These are phyloP conservation scores for Bruchidius siliquastri DNA, from an alignment of 2,888 invertebrate species.

Conservation along the genomic window DNA sequence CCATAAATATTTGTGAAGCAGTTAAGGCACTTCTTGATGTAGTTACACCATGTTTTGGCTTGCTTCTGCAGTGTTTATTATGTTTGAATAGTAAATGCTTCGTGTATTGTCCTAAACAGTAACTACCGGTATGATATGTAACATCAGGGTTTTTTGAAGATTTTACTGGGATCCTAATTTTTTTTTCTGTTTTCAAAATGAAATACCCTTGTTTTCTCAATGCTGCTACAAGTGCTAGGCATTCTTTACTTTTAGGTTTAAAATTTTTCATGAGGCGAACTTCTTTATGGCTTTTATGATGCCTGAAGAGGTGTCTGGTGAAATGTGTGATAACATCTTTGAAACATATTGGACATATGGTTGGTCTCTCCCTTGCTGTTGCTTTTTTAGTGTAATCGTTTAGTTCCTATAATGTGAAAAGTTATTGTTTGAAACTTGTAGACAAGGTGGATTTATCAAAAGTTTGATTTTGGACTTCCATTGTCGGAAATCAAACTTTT, in stretches of 20 bases:
- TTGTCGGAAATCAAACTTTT: too few species aligned
- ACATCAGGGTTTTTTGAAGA: constrained; percentile 10
- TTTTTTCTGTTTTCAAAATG: constrained; percentile 6
- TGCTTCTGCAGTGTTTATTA: constrained; percentile 18
- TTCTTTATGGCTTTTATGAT: constrained; percentile 13
- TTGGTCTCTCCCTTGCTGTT: constrained; percentile 20
- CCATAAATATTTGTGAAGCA: constrained; percentile 20
- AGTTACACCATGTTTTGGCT: constrained; percentile 7
- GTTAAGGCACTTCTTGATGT: constrained; percentile 9
- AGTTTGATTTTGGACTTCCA: too few species aligned
- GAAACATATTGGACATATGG: constrained; percentile 19
- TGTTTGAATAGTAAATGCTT: constrained; percentile 17
- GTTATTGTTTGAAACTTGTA: too few species aligned
- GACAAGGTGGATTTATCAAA: too few species aligned
- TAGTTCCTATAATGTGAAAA: too few species aligned
- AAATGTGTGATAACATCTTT: constrained; percentile 19
- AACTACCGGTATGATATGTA: constrained; percentile 11
- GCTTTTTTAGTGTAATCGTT: constrained; percentile 5
- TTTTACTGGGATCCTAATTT: background rate
- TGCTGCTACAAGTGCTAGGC: constrained; percentile 10
- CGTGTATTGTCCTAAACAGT: constrained; percentile 19
- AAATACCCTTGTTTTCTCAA: constrained; percentile 10
- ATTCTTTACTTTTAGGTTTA: constrained; percentile 17
- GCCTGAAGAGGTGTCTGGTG: constrained; percentile 16
- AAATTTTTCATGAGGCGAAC: constrained; percentile 11